Evolutionary conservation across 53 echinoderm and acorn worm genomes (phyloP), one percentile per base, ranked within the genome.

Genomic region (Paracentrotus lividus): DNA sequence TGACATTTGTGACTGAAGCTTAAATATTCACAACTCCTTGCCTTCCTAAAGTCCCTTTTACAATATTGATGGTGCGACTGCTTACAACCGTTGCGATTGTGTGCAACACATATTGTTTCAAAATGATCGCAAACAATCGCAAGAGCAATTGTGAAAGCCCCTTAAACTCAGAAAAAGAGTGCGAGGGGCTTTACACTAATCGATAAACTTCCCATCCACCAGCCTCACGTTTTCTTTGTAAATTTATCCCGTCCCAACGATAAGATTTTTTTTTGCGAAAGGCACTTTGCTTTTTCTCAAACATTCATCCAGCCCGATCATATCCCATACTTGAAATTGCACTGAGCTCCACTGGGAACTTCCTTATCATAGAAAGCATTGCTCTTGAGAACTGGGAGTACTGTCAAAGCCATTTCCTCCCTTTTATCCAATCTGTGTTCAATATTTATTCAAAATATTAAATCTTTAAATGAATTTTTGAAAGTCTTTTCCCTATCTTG

Each of bases 261-360:
- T 16, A 78, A 26, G 45, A 78, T 18, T 8, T 45, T 23, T 13
- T 78, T n/a, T 26, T n/a, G 44, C 78, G 26, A 24, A 14, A 47
- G 78, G 78, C 43, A 78, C 78, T 78, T 45, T 78, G 78, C 16
- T 78, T 78, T n/a, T 78, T 23, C 78, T 78, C 78, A 78, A 78
- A 78, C 78, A 78, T 78, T 78, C 45, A 78, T 45, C 78, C 43
- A 45, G 78, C 45, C 47, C 78, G 44, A 78, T 45, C 47, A 44
- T 78, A 78, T 78, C 44, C 24, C 47, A 78, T 78, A 78, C 47
- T 78, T 78, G 24, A 47, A 20, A 47, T 47, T 45, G 8, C 8
- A 0, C 18, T 45, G 10, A 8, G 38, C n/a, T 78, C 47, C 77
- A 40, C 15, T 42, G 77, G 77, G 77, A 77, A 4, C 9, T 8